A percentile compares a stretch with the other conserved stretches of the same genome.
phyloP scores from a whole-genome alignment of 2,888 invertebrate species.

The Xestia ashworthii region DNA sequence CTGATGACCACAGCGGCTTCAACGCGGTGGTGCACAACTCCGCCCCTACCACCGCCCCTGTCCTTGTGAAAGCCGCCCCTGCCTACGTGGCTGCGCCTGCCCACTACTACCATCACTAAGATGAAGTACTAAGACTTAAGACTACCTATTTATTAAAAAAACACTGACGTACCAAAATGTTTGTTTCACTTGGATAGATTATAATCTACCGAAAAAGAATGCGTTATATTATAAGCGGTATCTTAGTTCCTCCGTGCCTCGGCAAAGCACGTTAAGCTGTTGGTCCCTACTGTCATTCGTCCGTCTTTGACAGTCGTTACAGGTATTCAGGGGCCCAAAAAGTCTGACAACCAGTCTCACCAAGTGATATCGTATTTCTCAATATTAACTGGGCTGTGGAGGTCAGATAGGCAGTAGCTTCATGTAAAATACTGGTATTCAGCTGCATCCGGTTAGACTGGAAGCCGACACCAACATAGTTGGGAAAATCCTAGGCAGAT shows the following conservation, averaged over 20 bases:
- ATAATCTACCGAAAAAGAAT: no score
- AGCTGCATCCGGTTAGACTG: neutral
- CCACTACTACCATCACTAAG: constrained; percentile 62
- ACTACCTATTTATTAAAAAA: constrained; percentile 34
- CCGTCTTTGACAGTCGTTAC: no score
- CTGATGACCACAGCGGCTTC: constrained; percentile 86
- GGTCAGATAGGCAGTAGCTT: no score
- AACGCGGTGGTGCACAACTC: constrained; percentile 80
- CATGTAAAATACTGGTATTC: neutral
- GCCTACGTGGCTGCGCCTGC: constrained; percentile 62
- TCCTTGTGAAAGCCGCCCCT: constrained; percentile 66
- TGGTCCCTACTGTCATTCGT: no score
- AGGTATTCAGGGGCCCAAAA: no score
- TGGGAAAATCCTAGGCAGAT: neutral
- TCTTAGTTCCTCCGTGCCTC: no score
- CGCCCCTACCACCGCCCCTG: constrained; percentile 73
- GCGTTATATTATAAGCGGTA: no score
- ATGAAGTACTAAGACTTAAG: neutral
- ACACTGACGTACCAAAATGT: neutral
- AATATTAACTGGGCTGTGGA: no score
- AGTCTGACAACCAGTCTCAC: no score
- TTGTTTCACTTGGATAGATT: no score
- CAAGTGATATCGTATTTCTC: no score
- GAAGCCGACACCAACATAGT: neutral
- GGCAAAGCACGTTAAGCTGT: no score